Evolutionary conservation across 2,888 invertebrate genomes (phyloP).

Genomic region (Pteria penguin): DNA sequence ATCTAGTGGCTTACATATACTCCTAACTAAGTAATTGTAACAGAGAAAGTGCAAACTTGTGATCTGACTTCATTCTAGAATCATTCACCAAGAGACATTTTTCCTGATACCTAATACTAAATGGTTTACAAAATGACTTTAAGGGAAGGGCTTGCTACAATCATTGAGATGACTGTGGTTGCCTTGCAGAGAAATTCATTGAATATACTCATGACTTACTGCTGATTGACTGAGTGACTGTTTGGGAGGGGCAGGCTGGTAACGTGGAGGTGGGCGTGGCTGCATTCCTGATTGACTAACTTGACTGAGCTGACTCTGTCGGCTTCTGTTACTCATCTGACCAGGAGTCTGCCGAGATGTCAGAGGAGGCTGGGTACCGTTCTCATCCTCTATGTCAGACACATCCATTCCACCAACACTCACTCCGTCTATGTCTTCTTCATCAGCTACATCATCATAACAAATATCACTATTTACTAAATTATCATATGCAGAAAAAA

Average conservation of each 20-base stretch:
- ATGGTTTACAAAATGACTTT: no score
- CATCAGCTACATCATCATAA: conserved; percentile 30
- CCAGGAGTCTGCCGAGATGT: conserved; percentile 30
- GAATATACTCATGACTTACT: conserved; percentile 4
- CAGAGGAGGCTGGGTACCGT: conserved; percentile 41
- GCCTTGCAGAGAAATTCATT: background rate
- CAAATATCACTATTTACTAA: background rate
- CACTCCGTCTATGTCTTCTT: conserved; percentile 72
- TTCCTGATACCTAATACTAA: no score
- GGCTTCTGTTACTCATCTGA: conserved; percentile 16
- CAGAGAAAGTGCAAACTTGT: no score
- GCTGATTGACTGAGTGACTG: conserved; percentile 4
- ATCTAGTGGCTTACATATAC: no score
- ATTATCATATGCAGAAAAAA: background rate
- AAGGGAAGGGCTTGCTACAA: background rate
- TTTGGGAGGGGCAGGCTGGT: conserved; percentile 40
- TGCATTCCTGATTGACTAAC: conserved; percentile 19
- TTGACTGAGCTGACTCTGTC: conserved; percentile 4
- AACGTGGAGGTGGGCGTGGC: conserved; percentile 46
- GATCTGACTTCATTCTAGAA: no score
- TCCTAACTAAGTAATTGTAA: no score
- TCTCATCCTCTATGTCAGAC: conserved; percentile 74
- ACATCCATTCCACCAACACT: conserved; percentile 79
- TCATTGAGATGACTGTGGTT: conserved; percentile 8
- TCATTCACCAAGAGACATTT: no score